Base-by-base conservation (phyloP, 2,797 vertebrate species). In the Paguma larvata region DNA sequence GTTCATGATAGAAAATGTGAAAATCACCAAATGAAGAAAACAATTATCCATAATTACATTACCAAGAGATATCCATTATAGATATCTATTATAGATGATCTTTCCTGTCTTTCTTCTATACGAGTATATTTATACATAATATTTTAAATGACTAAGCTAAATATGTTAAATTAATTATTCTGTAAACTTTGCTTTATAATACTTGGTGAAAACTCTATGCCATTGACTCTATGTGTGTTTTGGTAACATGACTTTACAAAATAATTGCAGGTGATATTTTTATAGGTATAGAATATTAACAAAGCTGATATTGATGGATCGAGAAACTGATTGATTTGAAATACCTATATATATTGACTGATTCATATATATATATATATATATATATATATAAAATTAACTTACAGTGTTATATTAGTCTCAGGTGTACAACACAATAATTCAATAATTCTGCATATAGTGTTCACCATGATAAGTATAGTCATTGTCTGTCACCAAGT, bases 291-390 rank as follows among this genome's bases (percentile, higher is more conserved):
- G 46, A 87, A n/a, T 9, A 68, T 30, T 91, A 75, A 75, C 6
- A 82, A 96, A 88, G 34, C 67, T 68, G 41, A 85, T 75, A 62
- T n/a, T 38, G 63, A 91, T 82, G 65, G 23, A 72, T n/a, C 72
- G 72, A 83, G 38, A 46, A 83, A 10, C 4, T 34, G 41, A 30
- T 34, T 34, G 41, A 30, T 34, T 72, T 27, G 6, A 46, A 72
- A 72, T 46, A 23, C 30, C 21, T 56, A 4, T 77, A 48, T 48
- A 48, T 77, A 48, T 32, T 5, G 15, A 77, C 32, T 75, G 8
- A 23, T 23, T 32, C 19, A 65, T 65, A 41, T 73, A 27, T 30
- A 75, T 75, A 16, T 46, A 75, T 48, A 48, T 12, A 48, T 48
- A 48, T 48, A 48, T 25, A 48, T 48, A 44, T 27, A 30, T 63